Evolutionary conservation across 2,888 invertebrate species (phyloP).

Genomic region (Dryadula phaetusa): DNA sequence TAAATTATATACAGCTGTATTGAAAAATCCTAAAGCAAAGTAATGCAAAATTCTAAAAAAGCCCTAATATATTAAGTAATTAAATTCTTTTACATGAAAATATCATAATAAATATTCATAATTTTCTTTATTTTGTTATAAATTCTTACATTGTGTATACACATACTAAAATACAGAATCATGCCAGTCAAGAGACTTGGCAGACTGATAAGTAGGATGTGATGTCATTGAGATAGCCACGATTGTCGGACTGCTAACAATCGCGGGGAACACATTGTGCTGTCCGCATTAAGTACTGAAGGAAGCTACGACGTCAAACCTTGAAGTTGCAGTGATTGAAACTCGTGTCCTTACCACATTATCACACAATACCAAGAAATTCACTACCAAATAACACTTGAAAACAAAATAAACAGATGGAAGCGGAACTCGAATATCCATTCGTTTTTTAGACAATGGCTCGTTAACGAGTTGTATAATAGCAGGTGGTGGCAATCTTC

Average conservation of each 20-base stretch:
- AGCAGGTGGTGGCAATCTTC: constrained; percentile 47
- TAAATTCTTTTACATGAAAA: no score
- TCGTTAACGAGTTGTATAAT: constrained; percentile 57
- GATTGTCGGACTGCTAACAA: constrained; percentile 69
- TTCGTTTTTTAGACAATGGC: constrained; percentile 58
- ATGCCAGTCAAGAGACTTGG: constrained; percentile 21
- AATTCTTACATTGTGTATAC: background rate
- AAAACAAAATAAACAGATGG: constrained; percentile 52
- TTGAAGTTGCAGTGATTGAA: constrained; percentile 69
- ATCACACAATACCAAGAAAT: constrained; percentile 50
- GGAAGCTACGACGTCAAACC: constrained; percentile 74
- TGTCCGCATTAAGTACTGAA: constrained; percentile 72
- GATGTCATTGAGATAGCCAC: constrained; percentile 79
- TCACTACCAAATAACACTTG: constrained; percentile 46
- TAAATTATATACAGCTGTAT: no score
- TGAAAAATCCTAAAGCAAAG: no score
- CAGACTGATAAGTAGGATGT: constrained; percentile 60
- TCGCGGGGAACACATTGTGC: constrained; percentile 71
- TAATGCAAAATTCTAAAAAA: no score
- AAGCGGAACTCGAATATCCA: constrained; percentile 68
- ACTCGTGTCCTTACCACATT: constrained; percentile 45
- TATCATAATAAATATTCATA: no score
- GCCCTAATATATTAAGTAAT: no score
- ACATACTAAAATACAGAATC: background rate
- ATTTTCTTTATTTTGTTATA: no score